Base-by-base conservation (phyloP, 2,888 invertebrate genomes). In the Steinernema scapterisci region DNA sequence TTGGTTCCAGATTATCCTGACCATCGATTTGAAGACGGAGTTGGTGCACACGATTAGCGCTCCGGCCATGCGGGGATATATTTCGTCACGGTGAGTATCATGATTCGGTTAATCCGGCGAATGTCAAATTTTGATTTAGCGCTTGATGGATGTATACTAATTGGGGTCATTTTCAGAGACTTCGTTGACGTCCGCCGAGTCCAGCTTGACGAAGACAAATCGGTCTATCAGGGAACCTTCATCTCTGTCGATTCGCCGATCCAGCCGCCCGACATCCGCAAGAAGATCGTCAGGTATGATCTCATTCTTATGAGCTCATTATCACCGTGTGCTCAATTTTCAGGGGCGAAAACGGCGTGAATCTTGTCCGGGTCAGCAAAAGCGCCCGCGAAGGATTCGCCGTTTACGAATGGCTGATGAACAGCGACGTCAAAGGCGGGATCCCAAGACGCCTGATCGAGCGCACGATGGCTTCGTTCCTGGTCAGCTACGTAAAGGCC, bases 31-130 rank as follows among this genome's bases (percentile, higher is more conserved):
- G 19, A 74, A 77, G 1, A 84, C 84, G 1, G 84, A 84, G 48
- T 73, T 85, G 19, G 80, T 82, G 56, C 81, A 84, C 63, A 81
- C 82, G 7, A 79, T 83, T 2, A 82, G 79, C 45, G 81, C 83
- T 7, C 84, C 85, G 9, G 85, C 85, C 2, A 78, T 82, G 78
- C 78, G 84, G 7, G 85, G 85, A 19, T 85, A 85, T 74, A 82
- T 85, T 38, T 76, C 84, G 0, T 82, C 83, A 7, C 78, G 83
- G 81, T 80, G 25, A 38, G 63, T 27, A 31, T 16, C 16, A 6
- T 38, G 38, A 9, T 9, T 9, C 9, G 38, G 38, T n/a, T n/a
- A n/a, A n/a, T n/a, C n/a, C n/a, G n/a, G n/a, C n/a, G n/a, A n/a
- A n/a, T n/a, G n/a, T n/a, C n/a, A n/a, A n/a, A n/a, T n/a, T n/a